phyloP scores from a whole-genome alignment of 2,797 vertebrate species.

The Lophius americanus region DNA sequence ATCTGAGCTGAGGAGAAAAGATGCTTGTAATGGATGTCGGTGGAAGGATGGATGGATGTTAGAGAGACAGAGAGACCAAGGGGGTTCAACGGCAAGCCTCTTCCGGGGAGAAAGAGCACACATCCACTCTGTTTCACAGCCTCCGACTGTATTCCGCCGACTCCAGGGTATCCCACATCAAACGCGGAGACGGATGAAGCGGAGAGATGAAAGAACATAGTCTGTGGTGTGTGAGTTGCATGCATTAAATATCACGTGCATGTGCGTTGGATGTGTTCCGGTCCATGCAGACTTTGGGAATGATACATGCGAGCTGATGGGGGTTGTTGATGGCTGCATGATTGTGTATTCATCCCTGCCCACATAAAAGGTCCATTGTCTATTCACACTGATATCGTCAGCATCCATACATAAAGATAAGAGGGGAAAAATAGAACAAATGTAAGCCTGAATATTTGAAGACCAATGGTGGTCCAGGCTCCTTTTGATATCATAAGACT shows the following conservation, averaged over 20 bases:
- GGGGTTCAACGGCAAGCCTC: constrained; percentile 59
- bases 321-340: not conserved
- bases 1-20: constrained; percentile 14
- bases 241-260: constrained; percentile 49
- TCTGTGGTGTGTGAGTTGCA: constrained; percentile 60
- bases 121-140: constrained; percentile 66
- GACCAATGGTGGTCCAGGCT: constrained; percentile 32
- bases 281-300: constrained; percentile 39
- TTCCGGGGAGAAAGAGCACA: constrained; percentile 37
- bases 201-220: constrained; percentile 73
- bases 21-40: constrained; percentile 7
- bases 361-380: constrained; percentile 31
- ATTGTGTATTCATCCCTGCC: constrained; percentile 16
- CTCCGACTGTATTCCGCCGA: constrained; percentile 57
- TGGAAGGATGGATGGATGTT: constrained; percentile 6
- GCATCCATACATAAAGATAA: constrained; percentile 30
- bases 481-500: constrained; percentile 28
- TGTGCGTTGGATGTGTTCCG: constrained; percentile 38
- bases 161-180: constrained; percentile 72
- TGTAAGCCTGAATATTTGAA: constrained; percentile 44
- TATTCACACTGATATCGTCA: constrained; percentile 13
- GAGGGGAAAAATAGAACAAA: constrained; percentile 28
- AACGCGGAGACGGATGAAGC: constrained; percentile 65
- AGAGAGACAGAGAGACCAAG: constrained; percentile 14
- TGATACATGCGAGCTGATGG: constrained; percentile 48